phyloP scores from a whole-genome alignment of 2,113 vertebrate genomes.

The Hippocampus guttulatus region DNA sequence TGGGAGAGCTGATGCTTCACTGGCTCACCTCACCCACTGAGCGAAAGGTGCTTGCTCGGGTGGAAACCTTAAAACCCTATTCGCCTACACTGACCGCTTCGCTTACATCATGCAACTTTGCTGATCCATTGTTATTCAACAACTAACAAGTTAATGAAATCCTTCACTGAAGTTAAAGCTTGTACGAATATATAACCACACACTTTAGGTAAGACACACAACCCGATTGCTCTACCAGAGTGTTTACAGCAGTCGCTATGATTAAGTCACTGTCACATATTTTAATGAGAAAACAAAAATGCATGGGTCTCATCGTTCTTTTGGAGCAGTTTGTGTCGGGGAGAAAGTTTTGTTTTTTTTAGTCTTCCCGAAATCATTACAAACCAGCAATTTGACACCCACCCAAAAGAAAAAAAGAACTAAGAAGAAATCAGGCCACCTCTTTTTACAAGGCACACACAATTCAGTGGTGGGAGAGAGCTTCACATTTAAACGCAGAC shows the following conservation, averaged over 20 bases:
- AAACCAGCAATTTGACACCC: no score
- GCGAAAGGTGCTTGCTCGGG: constrained; percentile 29
- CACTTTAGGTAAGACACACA: not conserved
- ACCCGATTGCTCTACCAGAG: not conserved
- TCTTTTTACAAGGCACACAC: no score
- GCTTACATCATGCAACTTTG: constrained; percentile 5
- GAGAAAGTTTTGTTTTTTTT: no score
- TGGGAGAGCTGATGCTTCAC: constrained; percentile 47
- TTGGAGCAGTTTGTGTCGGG: not conserved
- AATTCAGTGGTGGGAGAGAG: no score
- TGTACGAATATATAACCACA: not conserved
- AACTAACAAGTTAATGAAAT: constrained; percentile 2
- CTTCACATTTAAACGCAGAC: no score
- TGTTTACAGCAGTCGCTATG: not conserved
- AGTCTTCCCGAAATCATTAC: no score
- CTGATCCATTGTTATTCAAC: not conserved
- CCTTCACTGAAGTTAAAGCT: not conserved
- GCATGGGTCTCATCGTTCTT: no score
- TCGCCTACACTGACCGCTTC: constrained; percentile 3
- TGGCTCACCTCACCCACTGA: constrained; percentile 37
- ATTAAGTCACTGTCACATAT: no score
- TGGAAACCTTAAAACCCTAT: constrained; percentile 22
- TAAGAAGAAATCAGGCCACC: no score
- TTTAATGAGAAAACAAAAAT: no score
- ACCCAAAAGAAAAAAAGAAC: no score